Evolutionary conservation across 1,140 invertebrate genomes (phyloP).

Genomic region (Aphis craccivora): DNA sequence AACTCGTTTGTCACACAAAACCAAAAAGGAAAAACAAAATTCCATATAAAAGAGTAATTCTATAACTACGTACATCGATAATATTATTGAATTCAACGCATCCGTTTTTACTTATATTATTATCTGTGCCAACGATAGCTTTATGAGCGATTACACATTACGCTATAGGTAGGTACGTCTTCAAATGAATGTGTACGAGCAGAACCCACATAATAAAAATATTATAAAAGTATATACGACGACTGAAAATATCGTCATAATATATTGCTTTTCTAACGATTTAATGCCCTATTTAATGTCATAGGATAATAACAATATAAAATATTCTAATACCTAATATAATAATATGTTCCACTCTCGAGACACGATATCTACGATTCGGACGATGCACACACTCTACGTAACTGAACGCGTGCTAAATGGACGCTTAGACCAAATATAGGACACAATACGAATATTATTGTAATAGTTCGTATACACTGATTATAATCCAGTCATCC

Average conservation of each 20-base stretch:
- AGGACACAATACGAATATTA: not conserved
- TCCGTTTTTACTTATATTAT: not conserved
- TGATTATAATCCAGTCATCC: not conserved
- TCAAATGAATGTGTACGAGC: not conserved
- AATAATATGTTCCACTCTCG: not conserved
- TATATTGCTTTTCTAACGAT: not conserved
- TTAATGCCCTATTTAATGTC: no score
- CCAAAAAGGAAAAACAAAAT: not conserved
- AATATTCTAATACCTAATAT: not conserved
- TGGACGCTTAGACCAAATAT: not conserved
- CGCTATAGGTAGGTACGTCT: no score
- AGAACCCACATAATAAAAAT: not conserved
- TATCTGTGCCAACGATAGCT: not conserved
- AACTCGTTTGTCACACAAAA: not conserved
- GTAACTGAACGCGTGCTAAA: not conserved
- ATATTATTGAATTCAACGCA: not conserved
- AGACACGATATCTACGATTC: not conserved
- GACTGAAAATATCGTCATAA: not conserved
- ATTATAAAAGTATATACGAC: not conserved
- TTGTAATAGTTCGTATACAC: not conserved
- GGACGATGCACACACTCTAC: not conserved
- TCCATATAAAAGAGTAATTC: not conserved
- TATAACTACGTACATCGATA: not conserved
- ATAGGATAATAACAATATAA: not conserved
- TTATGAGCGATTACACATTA: not conserved